Percentiles rank a stretch among this genome's conserved stretches.
These are phyloP conservation scores for Umimayanthus kanabou DNA, from an alignment of 92 coral and sea anemone genomes.

Conservation along the genomic window DNA sequence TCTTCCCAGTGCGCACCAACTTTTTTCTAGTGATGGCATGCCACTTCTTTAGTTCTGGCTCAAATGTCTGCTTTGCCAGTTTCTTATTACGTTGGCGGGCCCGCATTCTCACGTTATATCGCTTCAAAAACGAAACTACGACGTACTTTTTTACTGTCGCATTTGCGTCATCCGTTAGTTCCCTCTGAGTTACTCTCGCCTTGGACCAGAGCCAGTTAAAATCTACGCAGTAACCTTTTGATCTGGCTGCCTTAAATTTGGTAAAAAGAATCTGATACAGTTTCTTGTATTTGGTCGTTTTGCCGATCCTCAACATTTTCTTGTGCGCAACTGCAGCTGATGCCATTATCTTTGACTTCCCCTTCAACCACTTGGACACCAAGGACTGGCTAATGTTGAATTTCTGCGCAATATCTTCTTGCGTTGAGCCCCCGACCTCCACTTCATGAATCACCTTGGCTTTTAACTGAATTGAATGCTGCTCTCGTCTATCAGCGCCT, in stretches of 20 bases:
- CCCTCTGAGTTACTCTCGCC: constrained; percentile 39
- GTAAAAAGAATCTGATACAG: constrained; percentile 33
- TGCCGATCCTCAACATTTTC: constrained; percentile 34
- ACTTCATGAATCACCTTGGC: constrained; percentile 27
- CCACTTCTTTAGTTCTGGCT: too few species aligned
- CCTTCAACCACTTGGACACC: constrained; percentile 45
- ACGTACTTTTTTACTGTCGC: constrained; percentile 41
- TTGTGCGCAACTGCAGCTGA: constrained; percentile 38
- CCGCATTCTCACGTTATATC: neutral
- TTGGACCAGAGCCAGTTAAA: constrained; percentile 53
- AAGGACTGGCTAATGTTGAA: constrained; percentile 41
- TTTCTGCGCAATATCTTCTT: constrained; percentile 42
- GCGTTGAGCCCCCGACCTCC: constrained; percentile 25
- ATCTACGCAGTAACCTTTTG: constrained; percentile 41
- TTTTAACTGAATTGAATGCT: constrained; percentile 32
- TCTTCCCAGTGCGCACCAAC: constrained; percentile 36
- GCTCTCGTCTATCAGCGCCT: constrained; percentile 45
- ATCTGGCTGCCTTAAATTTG: constrained; percentile 40
- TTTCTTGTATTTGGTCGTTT: constrained; percentile 21
- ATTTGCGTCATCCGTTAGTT: constrained; percentile 36
- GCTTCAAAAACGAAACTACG: constrained; percentile 29
- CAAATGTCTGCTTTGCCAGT: too few species aligned
- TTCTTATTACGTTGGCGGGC: too few species aligned
- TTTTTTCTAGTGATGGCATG: too few species aligned
- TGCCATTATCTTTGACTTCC: constrained; percentile 46